Percentiles rank a stretch among this genome's conserved stretches.
These are phyloP conservation scores for Sesamia nonagrioides DNA, from an alignment of 1,140 invertebrate genomes.

Conservation along the genomic window DNA sequence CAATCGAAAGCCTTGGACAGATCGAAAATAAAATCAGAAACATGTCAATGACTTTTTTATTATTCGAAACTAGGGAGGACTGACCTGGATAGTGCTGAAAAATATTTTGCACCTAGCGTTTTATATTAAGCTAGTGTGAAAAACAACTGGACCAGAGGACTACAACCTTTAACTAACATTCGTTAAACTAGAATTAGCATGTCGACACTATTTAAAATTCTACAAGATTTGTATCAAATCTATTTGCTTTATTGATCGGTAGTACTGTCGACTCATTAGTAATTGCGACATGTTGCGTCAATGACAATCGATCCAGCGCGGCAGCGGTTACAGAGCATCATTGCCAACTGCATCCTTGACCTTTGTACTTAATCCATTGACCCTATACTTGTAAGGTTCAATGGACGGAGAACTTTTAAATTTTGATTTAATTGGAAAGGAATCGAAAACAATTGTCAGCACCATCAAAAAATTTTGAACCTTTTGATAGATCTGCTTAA, in stretches of 20 bases:
- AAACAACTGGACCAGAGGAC: neutral
- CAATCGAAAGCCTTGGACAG: conserved; percentile 21
- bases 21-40: conserved; percentile 2
- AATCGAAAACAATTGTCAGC: neutral
- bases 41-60: conserved; percentile 8
- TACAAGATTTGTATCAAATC: neutral
- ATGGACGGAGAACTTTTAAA: neutral
- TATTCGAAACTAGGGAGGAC: neutral
- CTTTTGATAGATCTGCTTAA: neutral
- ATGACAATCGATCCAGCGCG: conserved; percentile 1
- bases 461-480: neutral
- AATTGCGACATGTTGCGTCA: conserved; percentile 15
- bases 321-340: neutral
- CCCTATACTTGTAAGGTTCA: neutral
- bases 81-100: conserved; percentile 15
- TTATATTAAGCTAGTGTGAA: neutral
- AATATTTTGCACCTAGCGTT: neutral
- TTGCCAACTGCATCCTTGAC: conserved; percentile 12
- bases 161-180: neutral
- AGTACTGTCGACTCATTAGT: neutral
- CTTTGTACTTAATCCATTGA: conserved; percentile 10
- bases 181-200: neutral
- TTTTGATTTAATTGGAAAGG: neutral
- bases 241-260: neutral
- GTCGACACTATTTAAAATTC: neutral